A percentile compares a stretch with the other conserved stretches of the same genome.
phyloP scores from a whole-genome alignment of 2,797 vertebrate genomes.

The Melanotaenia maccullochi region DNA sequence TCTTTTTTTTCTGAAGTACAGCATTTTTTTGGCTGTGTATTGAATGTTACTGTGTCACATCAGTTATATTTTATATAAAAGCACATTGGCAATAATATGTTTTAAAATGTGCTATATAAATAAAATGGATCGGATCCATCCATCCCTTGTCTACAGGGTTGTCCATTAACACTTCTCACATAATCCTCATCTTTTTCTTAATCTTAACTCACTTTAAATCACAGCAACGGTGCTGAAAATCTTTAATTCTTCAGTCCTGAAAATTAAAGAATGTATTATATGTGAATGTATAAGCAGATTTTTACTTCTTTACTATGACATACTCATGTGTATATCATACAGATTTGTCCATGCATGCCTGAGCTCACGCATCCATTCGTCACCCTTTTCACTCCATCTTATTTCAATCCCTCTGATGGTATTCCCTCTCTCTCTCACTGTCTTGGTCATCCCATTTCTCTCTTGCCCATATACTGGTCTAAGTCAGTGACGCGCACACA shows the following conservation, averaged over 20 bases:
- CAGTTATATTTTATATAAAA: no score
- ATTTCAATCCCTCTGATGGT: conserved; percentile 22
- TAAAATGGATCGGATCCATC: no score
- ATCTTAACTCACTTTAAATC: rapidly evolving
- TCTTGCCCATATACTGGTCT: neutral
- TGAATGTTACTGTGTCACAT: no score
- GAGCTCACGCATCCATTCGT: conserved; percentile 24
- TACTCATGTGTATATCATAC: conserved; percentile 36
- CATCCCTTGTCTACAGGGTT: no score
- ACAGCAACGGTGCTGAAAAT: neutral
- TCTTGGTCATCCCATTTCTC: neutral
- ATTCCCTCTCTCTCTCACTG: neutral
- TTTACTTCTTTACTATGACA: conserved; percentile 4
- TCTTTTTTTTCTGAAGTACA: no score
- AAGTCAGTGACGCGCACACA: conserved; percentile 8
- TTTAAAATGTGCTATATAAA: no score
- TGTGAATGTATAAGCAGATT: neutral
- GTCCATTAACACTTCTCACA: no score
- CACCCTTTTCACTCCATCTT: conserved; percentile 11
- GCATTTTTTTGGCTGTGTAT: no score
- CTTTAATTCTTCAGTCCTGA: neutral
- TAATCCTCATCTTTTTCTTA: no score
- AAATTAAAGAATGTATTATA: neutral
- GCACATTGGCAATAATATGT: no score
- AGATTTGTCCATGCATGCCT: conserved; percentile 19